Percentiles rank a stretch among this genome's conserved stretches.
These are phyloP conservation scores for Cavia porcellus DNA, from an alignment of 2,113 vertebrate species.

Conservation along the genomic window DNA sequence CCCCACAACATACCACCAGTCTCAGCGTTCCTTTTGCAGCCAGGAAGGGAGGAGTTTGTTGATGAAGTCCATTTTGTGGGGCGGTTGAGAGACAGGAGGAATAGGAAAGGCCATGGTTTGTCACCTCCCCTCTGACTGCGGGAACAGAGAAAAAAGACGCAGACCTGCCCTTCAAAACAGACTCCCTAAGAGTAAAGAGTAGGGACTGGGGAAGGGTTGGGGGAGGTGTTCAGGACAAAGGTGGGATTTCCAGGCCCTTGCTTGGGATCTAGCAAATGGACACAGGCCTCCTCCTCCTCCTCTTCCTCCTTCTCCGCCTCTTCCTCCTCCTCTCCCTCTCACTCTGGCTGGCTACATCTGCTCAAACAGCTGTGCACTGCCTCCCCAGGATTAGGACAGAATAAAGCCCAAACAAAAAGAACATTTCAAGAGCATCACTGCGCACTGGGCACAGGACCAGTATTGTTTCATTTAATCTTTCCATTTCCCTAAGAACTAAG, in stretches of 20 bases:
- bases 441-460: background rate
- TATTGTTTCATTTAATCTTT: background rate
- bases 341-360: conserved; percentile 28
- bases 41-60: background rate
- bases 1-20: background rate
- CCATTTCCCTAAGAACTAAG: background rate
- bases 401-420: conserved; percentile 14
- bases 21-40: background rate
- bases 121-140: background rate
- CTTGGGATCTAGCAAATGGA: background rate
- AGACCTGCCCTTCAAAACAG: background rate
- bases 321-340: background rate
- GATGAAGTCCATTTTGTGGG: background rate
- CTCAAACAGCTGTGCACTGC: conserved; percentile 47
- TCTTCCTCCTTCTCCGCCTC: background rate
- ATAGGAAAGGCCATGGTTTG: background rate
- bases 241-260: background rate
- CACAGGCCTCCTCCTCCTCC: background rate
- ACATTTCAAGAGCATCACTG: conserved; percentile 1
- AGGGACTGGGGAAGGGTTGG: rapidly evolving
- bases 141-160: background rate
- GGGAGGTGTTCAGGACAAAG: background rate
- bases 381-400: background rate
- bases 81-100: background rate
- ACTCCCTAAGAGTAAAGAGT: background rate